A percentile compares a stretch with the other conserved stretches of the same genome.
Conservation (phyloP, 2,113 vertebrate species). For the Gymnocephalus cernua region DNA sequence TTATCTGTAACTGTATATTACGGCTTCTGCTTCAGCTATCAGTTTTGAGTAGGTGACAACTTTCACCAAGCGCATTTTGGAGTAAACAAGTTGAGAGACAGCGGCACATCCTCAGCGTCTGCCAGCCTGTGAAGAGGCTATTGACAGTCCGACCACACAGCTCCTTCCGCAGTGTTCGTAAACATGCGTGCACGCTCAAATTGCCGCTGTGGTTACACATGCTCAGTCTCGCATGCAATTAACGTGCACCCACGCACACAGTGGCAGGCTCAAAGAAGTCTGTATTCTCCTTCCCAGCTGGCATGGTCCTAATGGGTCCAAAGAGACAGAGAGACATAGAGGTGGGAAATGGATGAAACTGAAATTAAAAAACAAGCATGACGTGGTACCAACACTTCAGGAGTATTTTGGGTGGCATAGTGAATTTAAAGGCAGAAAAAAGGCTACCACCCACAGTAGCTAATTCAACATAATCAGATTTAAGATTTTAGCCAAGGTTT, state of each 20-base stretch:
- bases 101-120: neutral
- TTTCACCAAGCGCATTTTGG: conserved; percentile 11
- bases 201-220: conserved; percentile 42
- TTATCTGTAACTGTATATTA: neutral
- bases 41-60: neutral
- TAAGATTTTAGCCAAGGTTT: neutral
- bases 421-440: neutral
- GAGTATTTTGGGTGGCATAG: neutral
- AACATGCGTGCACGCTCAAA: neutral
- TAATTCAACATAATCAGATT: conserved; percentile 36
- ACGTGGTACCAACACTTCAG: neutral
- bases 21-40: neutral
- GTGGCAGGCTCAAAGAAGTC: conserved; percentile 64
- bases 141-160: conserved; percentile 32
- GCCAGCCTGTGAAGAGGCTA: conserved; percentile 31
- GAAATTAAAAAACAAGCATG: conserved; percentile 18
- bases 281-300: conserved; percentile 67
- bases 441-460: neutral
- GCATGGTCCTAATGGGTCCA: conserved; percentile 21
- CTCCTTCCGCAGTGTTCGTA: conserved; percentile 11
- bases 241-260: conserved; percentile 12
- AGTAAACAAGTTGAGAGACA: conserved; percentile 3
- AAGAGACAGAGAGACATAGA: conserved; percentile 30
- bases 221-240: neutral
- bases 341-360: conserved; percentile 15